Percentiles rank a stretch among this genome's conserved stretches.
phyloP scores from a whole-genome alignment of 2,888 invertebrate species.

The Oligia latruncula region DNA sequence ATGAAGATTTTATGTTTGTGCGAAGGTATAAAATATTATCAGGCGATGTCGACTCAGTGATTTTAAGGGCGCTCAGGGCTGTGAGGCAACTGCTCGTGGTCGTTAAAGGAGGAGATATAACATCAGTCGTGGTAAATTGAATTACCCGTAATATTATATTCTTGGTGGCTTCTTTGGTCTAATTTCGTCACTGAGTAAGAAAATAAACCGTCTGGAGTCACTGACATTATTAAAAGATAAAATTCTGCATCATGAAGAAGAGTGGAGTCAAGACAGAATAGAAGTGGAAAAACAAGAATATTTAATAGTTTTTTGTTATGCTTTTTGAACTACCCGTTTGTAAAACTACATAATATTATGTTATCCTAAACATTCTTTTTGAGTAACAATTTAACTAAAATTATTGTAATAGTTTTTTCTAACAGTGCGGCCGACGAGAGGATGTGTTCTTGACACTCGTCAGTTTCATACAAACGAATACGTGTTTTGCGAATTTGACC shows the following conservation, averaged over 20 bases:
- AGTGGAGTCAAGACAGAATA: neutral
- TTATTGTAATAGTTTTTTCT: neutral
- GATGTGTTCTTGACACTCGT: neutral
- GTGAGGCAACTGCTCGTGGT: constrained; percentile 31
- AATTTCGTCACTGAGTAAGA: constrained; percentile 5
- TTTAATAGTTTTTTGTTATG: neutral
- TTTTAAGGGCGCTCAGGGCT: constrained; percentile 61
- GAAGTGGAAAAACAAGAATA: neutral
- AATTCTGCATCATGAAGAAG: neutral
- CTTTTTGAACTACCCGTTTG: neutral
- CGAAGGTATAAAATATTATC: constrained; percentile 69
- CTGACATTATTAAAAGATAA: neutral
- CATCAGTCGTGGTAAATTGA: constrained; percentile 35
- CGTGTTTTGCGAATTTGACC: neutral
- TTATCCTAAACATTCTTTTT: neutral
- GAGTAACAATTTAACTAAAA: neutral
- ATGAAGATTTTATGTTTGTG: constrained; percentile 68
- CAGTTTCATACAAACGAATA: neutral
- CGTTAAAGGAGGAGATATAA: constrained; percentile 55
- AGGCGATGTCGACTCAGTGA: constrained; percentile 63
- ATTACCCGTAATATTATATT: constrained; percentile 48
- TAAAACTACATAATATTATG: neutral
- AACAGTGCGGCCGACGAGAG: neutral
- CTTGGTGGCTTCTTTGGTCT: constrained; percentile 23
- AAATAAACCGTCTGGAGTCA: constrained; percentile 7